Evolutionary conservation across 2,797 vertebrate species (phyloP).

Genomic region (Sebastes ruberrimus): DNA sequence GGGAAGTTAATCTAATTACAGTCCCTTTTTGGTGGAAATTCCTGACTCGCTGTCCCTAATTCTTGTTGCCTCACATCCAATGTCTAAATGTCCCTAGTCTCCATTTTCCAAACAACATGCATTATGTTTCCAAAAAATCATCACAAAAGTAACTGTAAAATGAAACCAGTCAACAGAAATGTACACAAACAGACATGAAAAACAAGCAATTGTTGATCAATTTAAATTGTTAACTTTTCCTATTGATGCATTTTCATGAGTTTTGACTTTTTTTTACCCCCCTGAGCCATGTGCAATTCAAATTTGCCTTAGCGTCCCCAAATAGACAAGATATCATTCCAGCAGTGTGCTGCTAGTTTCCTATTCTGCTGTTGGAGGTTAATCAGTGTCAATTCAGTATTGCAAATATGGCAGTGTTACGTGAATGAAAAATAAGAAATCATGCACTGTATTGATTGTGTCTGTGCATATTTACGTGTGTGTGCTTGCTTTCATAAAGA

Average conservation of each 20-base stretch:
- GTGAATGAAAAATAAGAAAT: not conserved
- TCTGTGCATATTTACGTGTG: not conserved
- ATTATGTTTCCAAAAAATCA: not conserved
- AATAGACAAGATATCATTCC: not conserved
- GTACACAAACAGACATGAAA: not conserved
- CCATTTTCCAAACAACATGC: not conserved
- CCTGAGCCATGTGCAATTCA: not conserved
- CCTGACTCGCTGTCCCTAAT: no score
- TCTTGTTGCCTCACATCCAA: no score
- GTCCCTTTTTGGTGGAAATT: no score
- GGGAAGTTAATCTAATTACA: no score
- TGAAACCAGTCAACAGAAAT: not conserved
- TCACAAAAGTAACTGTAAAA: not conserved
- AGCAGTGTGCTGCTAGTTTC: not conserved
- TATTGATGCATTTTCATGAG: not conserved
- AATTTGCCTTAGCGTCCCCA: not conserved
- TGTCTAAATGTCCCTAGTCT: no score
- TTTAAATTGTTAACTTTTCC: not conserved
- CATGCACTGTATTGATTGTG: not conserved
- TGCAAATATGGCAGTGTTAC: not conserved
- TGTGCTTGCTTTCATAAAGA: conserved; percentile 1
- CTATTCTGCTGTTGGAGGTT: conserved; percentile 4
- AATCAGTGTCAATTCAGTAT: not conserved
- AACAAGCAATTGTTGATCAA: not conserved
- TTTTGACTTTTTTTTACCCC: not conserved